Base-by-base conservation (phyloP, 2,888 invertebrate genomes). In the Melanchra persicariae region DNA sequence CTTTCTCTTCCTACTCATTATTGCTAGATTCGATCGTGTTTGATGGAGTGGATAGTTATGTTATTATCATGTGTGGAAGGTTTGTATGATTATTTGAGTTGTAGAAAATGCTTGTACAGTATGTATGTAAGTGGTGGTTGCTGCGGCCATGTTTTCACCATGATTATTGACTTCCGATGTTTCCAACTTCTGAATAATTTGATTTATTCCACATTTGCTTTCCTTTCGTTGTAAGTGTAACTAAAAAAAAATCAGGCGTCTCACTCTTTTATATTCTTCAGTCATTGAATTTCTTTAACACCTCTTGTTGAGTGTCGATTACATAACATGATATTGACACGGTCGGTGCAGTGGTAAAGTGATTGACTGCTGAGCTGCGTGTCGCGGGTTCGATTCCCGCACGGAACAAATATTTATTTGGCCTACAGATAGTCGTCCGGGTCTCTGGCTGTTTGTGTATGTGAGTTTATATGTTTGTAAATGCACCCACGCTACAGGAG, bases 131-230 rank as follows among this genome's bases (percentile, higher is more conserved):
- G 10, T 26, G 40, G 12, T 30, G 9, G 30, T 73, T 9, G 34
- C 54, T 52, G 15, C n/a, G 45, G 51, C 70, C n/a, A 24, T 40
- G 24, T 58, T 70, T 73, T 73, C 73, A 58, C 51, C 15, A 77
- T 47, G 30, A 40, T 77, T 73, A n/a, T 45, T 58, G 17, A 30
- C 70, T 70, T 58, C 47, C 45, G 0, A 26, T 9, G 70, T 45
- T 69, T 24, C 3, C 24, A n/a, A 70, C 10, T 30, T 9, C 30
- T 59, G 10, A 30, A n/a, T 15, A 30, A 45, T 26, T 17, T 40
- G 10, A 30, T 30, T 30, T 4, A 30, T 19, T 30, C 1, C 1
- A 6, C 26, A 0, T 68, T 67, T 51, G 22, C 4, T 43, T 37
- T 47, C 47, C 47, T 2, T 47, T 47, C 47, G n/a, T 47, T 22